Percentiles rank a stretch among this genome's conserved stretches.
Conservation (phyloP, 2,797 vertebrate genomes). For the Melanotaenia trifasciata region DNA sequence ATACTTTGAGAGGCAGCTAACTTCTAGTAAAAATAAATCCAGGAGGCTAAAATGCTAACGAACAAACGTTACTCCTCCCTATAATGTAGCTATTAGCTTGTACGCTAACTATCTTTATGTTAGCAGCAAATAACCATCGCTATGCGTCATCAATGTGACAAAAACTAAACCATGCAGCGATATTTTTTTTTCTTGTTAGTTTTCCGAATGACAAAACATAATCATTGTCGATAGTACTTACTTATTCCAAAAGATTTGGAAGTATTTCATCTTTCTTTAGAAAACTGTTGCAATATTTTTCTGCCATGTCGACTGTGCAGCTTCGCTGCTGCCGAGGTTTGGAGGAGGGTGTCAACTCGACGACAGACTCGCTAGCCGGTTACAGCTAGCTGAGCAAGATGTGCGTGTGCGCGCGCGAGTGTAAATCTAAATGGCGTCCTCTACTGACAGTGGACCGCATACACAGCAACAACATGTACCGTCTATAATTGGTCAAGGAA, state of each 20-base stretch:
- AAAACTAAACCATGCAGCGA: constrained; percentile 34
- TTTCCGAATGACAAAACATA: background rate
- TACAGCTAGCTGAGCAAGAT: constrained; percentile 71
- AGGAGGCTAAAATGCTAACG: constrained; percentile 59
- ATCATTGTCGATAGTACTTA: constrained; percentile 62
- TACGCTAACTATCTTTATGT: constrained; percentile 50
- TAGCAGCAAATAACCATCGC: constrained; percentile 54
- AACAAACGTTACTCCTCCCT: constrained; percentile 64
- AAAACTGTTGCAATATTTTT: constrained; percentile 80
- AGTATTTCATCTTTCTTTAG: constrained; percentile 84
- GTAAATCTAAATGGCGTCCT: constrained; percentile 27
- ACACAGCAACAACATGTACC: constrained; percentile 1
- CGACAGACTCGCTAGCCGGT: constrained; percentile 72
- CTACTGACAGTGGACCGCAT: constrained; percentile 8
- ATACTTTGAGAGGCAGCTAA: background rate
- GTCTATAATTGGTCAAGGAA: background rate
- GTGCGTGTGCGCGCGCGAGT: constrained; percentile 1
- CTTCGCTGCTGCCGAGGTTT: constrained; percentile 82
- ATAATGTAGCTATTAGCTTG: constrained; percentile 51
- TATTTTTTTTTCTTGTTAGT: background rate
- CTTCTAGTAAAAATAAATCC: constrained; percentile 17
- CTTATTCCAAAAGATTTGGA: constrained; percentile 83
- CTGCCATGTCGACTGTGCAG: constrained; percentile 86
- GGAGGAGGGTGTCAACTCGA: constrained; percentile 79
- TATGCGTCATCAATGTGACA: constrained; percentile 65